phyloP scores from a whole-genome alignment of 1,140 invertebrate genomes.

The Drosophila pruinosa region DNA sequence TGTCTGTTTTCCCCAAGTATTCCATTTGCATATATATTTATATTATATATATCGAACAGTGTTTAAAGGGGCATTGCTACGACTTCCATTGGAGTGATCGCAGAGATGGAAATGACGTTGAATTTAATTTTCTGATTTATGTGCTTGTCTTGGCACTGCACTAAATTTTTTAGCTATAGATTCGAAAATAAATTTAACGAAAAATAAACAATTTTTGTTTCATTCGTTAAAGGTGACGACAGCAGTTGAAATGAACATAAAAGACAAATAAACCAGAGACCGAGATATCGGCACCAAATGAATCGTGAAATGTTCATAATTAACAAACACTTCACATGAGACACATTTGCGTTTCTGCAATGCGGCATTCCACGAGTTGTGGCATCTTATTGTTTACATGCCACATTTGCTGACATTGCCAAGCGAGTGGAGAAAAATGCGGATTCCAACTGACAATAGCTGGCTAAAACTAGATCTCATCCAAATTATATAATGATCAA shows the following conservation, averaged over 20 bases:
- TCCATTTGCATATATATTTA: constrained; percentile 11
- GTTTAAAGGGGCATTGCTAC: constrained; percentile 4
- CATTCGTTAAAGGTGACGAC: constrained; percentile 53
- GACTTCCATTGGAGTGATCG: neutral
- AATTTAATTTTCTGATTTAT: constrained; percentile 48
- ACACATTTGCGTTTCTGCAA: constrained; percentile 23
- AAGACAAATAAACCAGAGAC: constrained; percentile 22
- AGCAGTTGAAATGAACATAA: constrained; percentile 27
- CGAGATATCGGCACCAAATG: constrained; percentile 1
- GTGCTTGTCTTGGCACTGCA: constrained; percentile 48
- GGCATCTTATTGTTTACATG: constrained; percentile 5
- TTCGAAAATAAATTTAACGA: constrained; percentile 35
- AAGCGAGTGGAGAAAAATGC: neutral
- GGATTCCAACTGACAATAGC: neutral
- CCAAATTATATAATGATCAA: neutral
- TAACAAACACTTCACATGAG: constrained; percentile 1
- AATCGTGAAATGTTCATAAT: constrained; percentile 6
- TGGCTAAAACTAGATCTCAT: constrained; percentile 8
- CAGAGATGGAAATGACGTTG: neutral
- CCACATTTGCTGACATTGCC: constrained; percentile 19
- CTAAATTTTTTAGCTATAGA: neutral
- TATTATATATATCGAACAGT: neutral
- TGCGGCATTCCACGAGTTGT: constrained; percentile 11
- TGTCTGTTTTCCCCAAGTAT: neutral
- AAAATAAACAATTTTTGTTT: constrained; percentile 57